Evolutionary conservation across 2,113 vertebrate species (phyloP), one percentile per base, ranked within the genome.

Genomic region (Callopanchax toddi): DNA sequence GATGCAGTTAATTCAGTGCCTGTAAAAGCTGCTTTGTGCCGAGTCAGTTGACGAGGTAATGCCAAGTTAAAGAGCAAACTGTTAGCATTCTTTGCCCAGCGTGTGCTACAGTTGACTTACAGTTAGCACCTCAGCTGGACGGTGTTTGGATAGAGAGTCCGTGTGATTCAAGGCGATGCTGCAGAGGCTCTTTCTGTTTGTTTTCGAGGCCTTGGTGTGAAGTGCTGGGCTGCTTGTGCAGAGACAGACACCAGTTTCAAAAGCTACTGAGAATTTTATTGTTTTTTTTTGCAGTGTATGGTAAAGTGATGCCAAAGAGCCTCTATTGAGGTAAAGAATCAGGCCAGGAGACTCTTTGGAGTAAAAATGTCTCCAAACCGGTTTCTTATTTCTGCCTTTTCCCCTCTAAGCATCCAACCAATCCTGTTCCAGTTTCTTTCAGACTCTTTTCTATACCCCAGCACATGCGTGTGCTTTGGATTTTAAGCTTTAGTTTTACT

Each of bases 31-130:
- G 45, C 71, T 84, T 81, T 78, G 63, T 76, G 68, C 79, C 66
- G 78, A 81, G 78, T 55, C 75, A 77, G 81, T 86, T 91, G 79
- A 81, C 89, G 34, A 56, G 54, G 45, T 57, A 63, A 62, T 64
- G 87, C 77, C 81, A 90, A 84, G 67, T 87, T 86, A 86, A 87
- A 89, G 84, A 87, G 75, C 87, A 88, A 89, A 89, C 85, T 81
- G 81, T 80, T 80, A 82, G 58, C 68, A 80, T 89, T 92, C 89
- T 84, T 78, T 51, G 71, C 40, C 29, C n/a, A 29, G 74, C 75
- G 72, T 81, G 78, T 70, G 76, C 70, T 79, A 63, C 57, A 60
- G 78, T 79, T 72, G 79, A 78, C 76, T 74, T 50, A 59, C 43
- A 21, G 50, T 72, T 60, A 22, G 58, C 71, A 54, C 69, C 76